phyloP scores from a whole-genome alignment of 2,113 vertebrate genomes.

The Stigmatopora nigra region DNA sequence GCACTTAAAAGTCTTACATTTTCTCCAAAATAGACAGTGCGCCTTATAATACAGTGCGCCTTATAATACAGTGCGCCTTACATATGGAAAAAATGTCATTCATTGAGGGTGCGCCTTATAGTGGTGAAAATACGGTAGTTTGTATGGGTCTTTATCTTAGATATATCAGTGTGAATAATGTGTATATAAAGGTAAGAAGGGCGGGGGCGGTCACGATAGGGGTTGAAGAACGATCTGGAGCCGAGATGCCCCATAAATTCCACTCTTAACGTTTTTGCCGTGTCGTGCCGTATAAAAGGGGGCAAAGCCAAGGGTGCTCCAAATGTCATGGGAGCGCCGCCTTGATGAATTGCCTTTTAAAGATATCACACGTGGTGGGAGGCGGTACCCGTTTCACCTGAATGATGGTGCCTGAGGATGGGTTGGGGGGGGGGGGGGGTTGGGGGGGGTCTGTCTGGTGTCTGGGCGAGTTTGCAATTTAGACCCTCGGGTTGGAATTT shows the following conservation, averaged over 20 bases:
- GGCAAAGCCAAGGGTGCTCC: slow-evolving; percentile 63
- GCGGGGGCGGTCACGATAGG: background rate
- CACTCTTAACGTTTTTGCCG: slow-evolving; percentile 65
- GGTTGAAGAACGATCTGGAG: slow-evolving; percentile 51
- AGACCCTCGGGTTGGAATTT: slow-evolving; percentile 58
- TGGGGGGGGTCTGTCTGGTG: slow-evolving; percentile 43
- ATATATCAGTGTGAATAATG: slow-evolving; percentile 53
- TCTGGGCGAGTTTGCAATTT: slow-evolving; percentile 38
- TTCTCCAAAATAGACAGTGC: too few relatives aligned
- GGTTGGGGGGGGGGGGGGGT: too few relatives aligned
- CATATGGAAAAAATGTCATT: too few relatives aligned
- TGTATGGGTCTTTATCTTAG: slow-evolving; percentile 47
- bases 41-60: too few relatives aligned
- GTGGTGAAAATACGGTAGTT: too few relatives aligned
- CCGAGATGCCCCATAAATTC: slow-evolving; percentile 68
- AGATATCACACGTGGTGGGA: slow-evolving; percentile 58
- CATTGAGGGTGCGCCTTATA: too few relatives aligned
- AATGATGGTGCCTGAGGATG: slow-evolving; percentile 56
- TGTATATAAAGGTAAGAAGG: slow-evolving; percentile 13
- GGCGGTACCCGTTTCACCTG: slow-evolving; percentile 39
- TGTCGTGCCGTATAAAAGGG: slow-evolving; percentile 64
- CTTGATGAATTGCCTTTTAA: slow-evolving; percentile 72
- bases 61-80: too few relatives aligned
- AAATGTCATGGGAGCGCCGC: slow-evolving; percentile 60
- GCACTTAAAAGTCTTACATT: too few relatives aligned